Evolutionary conservation across 2,797 vertebrate species (phyloP).

Genomic region (Gastrophryne carolinensis): DNA sequence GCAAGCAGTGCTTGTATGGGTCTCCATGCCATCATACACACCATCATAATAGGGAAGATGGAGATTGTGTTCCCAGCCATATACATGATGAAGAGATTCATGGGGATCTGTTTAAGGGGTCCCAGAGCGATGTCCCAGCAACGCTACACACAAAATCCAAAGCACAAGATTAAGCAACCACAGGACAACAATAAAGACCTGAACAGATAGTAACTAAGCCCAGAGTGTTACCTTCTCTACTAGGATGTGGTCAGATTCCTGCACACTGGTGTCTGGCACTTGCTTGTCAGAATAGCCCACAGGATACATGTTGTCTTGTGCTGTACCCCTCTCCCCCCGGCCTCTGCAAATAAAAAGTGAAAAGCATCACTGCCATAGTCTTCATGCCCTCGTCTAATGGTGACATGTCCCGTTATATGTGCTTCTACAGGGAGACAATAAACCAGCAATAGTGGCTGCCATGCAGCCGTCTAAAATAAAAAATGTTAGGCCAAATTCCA

Average conservation of each 20-base stretch:
- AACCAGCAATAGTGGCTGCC: too few species aligned
- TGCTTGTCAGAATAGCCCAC: constrained; percentile 92
- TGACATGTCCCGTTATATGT: too few species aligned
- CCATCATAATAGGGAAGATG: constrained; percentile 99
- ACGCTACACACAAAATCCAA: constrained; percentile 68
- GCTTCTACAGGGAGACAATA: too few species aligned
- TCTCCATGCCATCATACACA: constrained; percentile 98
- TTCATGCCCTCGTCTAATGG: too few species aligned
- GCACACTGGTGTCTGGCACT: constrained; percentile 90
- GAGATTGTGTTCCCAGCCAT: constrained; percentile 98
- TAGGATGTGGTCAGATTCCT: constrained; percentile 93
- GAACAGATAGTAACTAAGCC: neutral
- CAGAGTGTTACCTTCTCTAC: constrained; percentile 85
- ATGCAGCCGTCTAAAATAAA: too few species aligned
- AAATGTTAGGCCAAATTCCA: too few species aligned
- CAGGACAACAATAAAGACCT: neutral
- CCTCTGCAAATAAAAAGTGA: constrained; percentile 60
- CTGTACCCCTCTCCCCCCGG: constrained; percentile 74
- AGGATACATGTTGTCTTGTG: constrained; percentile 86
- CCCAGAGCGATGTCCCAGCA: constrained; percentile 96
- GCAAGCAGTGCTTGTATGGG: constrained; percentile 96
- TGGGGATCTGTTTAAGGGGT: constrained; percentile 94
- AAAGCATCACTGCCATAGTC: too few species aligned
- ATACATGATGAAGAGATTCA: constrained; percentile 99
- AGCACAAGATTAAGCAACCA: neutral